Base-by-base conservation (phyloP, 1,140 invertebrate species). In the Mesaphorura yosii region DNA sequence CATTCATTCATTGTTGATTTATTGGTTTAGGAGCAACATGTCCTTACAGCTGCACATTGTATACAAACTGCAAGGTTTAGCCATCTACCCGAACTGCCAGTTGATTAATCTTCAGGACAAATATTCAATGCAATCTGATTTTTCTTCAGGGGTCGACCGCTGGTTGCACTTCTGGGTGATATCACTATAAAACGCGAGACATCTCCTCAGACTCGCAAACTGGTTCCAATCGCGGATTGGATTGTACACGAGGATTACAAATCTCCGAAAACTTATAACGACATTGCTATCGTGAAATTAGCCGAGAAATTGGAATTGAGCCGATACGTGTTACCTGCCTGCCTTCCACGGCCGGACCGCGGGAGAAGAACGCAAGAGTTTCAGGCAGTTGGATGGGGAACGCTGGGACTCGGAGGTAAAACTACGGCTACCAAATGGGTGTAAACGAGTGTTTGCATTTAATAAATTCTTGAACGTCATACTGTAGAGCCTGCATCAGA, bases 1-100 rank as follows among this genome's bases (percentile, higher is more conserved):
- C n/a, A n/a, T n/a, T n/a, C n/a, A n/a, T n/a, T n/a, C n/a, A n/a
- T n/a, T n/a, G n/a, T n/a, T n/a, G n/a, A n/a, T n/a, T n/a, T n/a
- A n/a, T n/a, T 31, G 5, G 69, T 72, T 47, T 58, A 57, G 3
- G 51, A 65, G 0, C 62, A 65, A 38, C 67, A 63, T 39, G 64
- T 71, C 2, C 54, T 73, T 0, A 66, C 66, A 17, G 75, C 76
- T 6, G 70, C 71, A 23, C 67, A 76, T 61, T 74, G 75, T 31
- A 28, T 58, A 3, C 38, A 20, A 10, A 27, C 46, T 5, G 17
- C 34, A 14, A 29, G 37, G 26, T 37, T n/a, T n/a, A n/a, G n/a
- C n/a, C n/a, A n/a, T n/a, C n/a, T n/a, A n/a, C n/a, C n/a, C n/a
- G n/a, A n/a, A n/a, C n/a, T n/a, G n/a, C n/a, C n/a, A n/a, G n/a